A percentile compares a stretch with the other conserved stretches of the same genome.
These are phyloP conservation scores for Alcedo quadribrachys DNA, from an alignment of 2,797 vertebrate genomes.

Conservation along the genomic window DNA sequence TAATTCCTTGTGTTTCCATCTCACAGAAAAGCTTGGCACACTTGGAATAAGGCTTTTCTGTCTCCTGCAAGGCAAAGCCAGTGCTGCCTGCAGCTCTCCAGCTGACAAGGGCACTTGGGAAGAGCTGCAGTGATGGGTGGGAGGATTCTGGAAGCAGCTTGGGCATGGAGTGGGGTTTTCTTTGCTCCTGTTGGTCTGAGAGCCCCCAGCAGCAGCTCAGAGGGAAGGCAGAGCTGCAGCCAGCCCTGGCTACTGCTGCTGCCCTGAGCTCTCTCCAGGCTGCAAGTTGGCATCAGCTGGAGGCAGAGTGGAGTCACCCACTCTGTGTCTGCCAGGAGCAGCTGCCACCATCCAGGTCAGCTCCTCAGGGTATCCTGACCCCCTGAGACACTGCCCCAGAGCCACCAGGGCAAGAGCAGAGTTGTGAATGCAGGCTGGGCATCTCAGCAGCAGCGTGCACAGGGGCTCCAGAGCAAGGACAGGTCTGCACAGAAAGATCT, in stretches of 20 bases:
- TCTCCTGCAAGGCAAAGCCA: slow-evolving; percentile 65
- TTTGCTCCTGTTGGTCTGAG: slow-evolving; percentile 26
- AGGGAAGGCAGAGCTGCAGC: slow-evolving; percentile 25
- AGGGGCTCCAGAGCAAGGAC: background rate
- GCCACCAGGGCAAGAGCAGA: background rate
- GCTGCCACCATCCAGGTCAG: background rate
- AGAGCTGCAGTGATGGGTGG: slow-evolving; percentile 53
- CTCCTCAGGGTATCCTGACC: background rate
- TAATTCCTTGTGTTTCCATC: slow-evolving; percentile 54
- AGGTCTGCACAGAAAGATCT: background rate
- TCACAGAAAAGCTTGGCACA: slow-evolving; percentile 35
- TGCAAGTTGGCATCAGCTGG: background rate
- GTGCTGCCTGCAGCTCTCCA: slow-evolving; percentile 29
- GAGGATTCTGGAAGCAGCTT: slow-evolving; percentile 29
- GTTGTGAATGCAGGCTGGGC: background rate
- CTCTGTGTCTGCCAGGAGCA: background rate
- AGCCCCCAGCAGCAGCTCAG: background rate
- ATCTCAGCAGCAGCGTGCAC: background rate
- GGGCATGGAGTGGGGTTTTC: slow-evolving; percentile 7
- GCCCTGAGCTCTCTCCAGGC: background rate
- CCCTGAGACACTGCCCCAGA: background rate
- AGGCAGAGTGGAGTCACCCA: background rate
- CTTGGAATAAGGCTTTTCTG: slow-evolving; percentile 54
- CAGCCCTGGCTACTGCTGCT: background rate
- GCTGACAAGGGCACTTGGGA: slow-evolving; percentile 45